Evolutionary conservation across 2,888 invertebrate genomes (phyloP), one percentile per base, ranked within the genome.

Genomic region (Heliconius cydno): DNA sequence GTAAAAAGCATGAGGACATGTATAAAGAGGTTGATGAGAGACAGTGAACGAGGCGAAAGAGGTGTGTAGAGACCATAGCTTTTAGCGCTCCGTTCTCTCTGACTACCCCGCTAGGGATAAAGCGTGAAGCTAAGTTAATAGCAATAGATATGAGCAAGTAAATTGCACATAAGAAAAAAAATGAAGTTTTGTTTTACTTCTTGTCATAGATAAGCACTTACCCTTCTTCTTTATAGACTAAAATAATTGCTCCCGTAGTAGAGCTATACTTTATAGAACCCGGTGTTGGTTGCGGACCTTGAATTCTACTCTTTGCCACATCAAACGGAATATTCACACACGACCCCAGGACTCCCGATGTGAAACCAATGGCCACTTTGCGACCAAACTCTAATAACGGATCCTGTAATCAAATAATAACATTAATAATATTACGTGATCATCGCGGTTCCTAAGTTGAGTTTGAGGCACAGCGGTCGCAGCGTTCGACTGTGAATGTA

Each of bases 221-320:
- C 98, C 99, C 99, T 96, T 99, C 99, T 92, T 98, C 98, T 83
- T 92, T 96, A 87, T 98, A 98, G 22, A 99, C 97, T 77, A 97
- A 93, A 1, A 87, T 86, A 68, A 99, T 96, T 0, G 98, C 96
- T 52, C 96, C 96, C 72, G 97, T 92, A 1, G 98, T 98, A 34
- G 97, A 96, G 60, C 95, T 96, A 88, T 99, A 99, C 88, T 98
- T 98, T 73, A 98, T 96, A 82, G 96, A 86, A 0, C 97, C 97
- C 0, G 96, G 92, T 3, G 95, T 92, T 1, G 98, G 98, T 90
- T 98, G 98, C 1, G 98, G 98, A 0, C 98, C 99, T 91, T 99
- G 99, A 85, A 99, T 99, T 77, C 99, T 96, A 85, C 98, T 98
- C 92, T 99, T 99, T 38, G 98, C 99, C 46, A 99, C 99, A 90